phyloP scores from a whole-genome alignment of 2,888 invertebrate species.

The Acrocyrtus sp. region DNA sequence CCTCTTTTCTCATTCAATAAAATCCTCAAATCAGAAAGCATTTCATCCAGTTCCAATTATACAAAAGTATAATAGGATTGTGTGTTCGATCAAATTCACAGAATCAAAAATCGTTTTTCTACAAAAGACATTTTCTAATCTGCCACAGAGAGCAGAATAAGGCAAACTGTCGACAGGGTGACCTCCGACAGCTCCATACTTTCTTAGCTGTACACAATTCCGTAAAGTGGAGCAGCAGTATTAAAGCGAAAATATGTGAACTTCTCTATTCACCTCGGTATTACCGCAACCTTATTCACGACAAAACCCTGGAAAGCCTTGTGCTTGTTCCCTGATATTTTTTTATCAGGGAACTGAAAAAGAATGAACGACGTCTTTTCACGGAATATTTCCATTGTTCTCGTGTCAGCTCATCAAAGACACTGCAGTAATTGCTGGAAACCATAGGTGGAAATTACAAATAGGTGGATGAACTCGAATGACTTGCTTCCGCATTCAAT shows the following conservation, averaged over 20 bases:
- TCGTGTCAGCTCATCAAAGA: not conserved
- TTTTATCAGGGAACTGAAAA: not conserved
- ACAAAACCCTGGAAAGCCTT: too few species aligned
- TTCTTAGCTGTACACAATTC: not conserved
- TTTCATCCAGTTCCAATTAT: not conserved
- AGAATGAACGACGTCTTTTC: not conserved
- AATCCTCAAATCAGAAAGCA: not conserved
- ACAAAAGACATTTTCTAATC: too few species aligned
- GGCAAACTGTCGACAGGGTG: not conserved
- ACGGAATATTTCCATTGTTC: not conserved
- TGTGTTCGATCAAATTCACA: not conserved
- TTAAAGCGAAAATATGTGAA: too few species aligned
- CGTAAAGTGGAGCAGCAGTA: not conserved
- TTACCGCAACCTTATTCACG: not conserved
- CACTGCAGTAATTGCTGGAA: too few species aligned
- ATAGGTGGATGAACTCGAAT: too few species aligned
- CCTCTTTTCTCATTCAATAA: not conserved
- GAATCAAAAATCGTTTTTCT: constrained; percentile 1
- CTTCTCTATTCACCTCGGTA: too few species aligned
- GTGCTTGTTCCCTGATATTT: not conserved
- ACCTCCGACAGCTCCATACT: constrained; percentile 12
- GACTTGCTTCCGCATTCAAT: too few species aligned
- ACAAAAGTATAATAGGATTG: constrained; percentile 3
- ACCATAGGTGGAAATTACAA: too few species aligned
- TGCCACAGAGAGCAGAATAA: too few species aligned